These are phyloP conservation scores for Manis javanica DNA, from an alignment of 2,797 vertebrate species.

Conservation along the genomic window DNA sequence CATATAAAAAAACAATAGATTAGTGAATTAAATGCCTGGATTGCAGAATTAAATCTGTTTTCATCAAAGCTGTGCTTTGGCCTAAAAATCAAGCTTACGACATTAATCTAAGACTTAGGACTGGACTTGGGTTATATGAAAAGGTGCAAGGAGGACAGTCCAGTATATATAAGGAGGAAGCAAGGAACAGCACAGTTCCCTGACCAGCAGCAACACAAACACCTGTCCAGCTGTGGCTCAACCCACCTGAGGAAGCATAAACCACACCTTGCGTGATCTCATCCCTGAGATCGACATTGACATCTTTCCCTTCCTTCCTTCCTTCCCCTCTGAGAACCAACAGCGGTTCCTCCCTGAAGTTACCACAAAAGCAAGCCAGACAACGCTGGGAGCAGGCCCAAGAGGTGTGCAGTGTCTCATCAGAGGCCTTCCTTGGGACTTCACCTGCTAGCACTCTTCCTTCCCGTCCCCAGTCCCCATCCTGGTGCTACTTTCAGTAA, in stretches of 20 bases:
- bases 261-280: not conserved
- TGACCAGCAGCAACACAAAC: not conserved
- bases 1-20: not conserved
- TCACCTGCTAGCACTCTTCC: not conserved
- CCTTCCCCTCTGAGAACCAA: not conserved
- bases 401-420: not conserved
- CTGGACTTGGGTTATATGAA: not conserved
- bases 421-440: not conserved
- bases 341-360: not conserved
- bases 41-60: conserved; percentile 16
- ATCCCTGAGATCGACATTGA: not conserved
- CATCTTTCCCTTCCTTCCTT: not conserved
- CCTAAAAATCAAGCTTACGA: not conserved
- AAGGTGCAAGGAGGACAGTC: not conserved
- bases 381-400: not conserved
- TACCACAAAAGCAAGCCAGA: not conserved
- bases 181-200: not conserved
- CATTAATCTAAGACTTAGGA: not conserved
- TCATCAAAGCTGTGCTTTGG: not conserved
- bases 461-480: not conserved
- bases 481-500: not conserved
- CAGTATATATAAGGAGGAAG: not conserved
- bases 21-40: not conserved
- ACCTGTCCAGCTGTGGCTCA: not conserved
- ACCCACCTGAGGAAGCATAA: not conserved